Evolutionary conservation across 1,140 invertebrate genomes (phyloP), one percentile per base, ranked within the genome.

Genomic region (Drosophila sucinea): DNA sequence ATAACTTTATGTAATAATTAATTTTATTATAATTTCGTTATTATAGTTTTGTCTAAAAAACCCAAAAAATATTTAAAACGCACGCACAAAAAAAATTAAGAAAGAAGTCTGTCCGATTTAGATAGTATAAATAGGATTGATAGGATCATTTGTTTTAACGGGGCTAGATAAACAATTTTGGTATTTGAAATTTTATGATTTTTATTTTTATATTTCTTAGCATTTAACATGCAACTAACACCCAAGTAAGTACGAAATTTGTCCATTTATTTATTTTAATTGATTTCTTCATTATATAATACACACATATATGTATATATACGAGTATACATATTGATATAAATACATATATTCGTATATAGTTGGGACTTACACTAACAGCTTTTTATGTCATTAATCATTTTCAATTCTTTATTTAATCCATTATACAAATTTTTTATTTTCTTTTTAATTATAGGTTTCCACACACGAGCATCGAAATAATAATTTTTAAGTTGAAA

Each of bases 1-100:
- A 92, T 78, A 90, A 92, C 79, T 92, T 92, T 71, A 92, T 92
- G 89, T 92, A 83, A 89, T 74, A 67, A 66, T 63, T 80, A 60
- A 25, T 35, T 38, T 58, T 1, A 25, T 58, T 58, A 51, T 51
- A 10, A 51, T 51, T 51, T 51, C 2, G 8, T 27, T 51, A 7
- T 51, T 27, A 27, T 51, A 10, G 8, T 27, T 51, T 27, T 51
- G 1, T 51, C 27, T 25, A 3, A 51, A 47, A 51, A 10, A 27
- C 44, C 17, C 17, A 17, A 17, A 17, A 3, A 51, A 51, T 8
- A 7, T 3, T 51, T 51, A 10, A 8, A 27, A 51, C 44, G 44
- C 44, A 23, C 44, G 27, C 44, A 51, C 8, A 51, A 25, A 47
- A 23, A 27, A 7, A 47, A 17, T 17, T 17, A 47, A 25, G 23